phyloP scores from a whole-genome alignment of 1,140 invertebrate genomes.

The Schlechtendalia chinensis region DNA sequence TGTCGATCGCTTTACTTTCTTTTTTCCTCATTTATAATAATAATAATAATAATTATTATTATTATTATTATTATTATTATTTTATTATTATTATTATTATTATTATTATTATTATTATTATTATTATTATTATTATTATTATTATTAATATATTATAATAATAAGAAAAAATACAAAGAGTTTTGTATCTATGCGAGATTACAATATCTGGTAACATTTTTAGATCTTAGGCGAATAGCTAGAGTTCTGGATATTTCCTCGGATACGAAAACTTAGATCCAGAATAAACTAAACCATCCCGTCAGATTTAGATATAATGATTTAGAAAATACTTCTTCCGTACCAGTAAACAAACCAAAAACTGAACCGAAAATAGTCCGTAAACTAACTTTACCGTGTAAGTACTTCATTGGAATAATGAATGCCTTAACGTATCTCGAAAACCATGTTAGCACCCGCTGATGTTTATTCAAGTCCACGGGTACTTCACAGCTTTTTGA shows the following conservation, averaged over 20 bases:
- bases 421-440: neutral
- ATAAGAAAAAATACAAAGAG: no score
- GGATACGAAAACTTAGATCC: neutral
- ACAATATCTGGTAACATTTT: neutral
- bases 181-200: neutral
- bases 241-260: neutral
- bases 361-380: neutral
- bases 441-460: neutral
- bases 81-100: no score
- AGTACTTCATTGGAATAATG: neutral
- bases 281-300: neutral
- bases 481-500: neutral
- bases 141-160: no score
- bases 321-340: neutral
- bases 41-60: no score
- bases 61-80: no score
- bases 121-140: no score
- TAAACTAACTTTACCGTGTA: neutral
- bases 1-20: no score
- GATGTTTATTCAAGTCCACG: neutral
- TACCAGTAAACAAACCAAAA: neutral
- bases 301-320: neutral
- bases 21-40: no score
- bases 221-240: no score
- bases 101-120: no score